These are phyloP conservation scores for Scaptomyza caliginosa DNA, from an alignment of 2,888 invertebrate genomes.

Conservation along the genomic window DNA sequence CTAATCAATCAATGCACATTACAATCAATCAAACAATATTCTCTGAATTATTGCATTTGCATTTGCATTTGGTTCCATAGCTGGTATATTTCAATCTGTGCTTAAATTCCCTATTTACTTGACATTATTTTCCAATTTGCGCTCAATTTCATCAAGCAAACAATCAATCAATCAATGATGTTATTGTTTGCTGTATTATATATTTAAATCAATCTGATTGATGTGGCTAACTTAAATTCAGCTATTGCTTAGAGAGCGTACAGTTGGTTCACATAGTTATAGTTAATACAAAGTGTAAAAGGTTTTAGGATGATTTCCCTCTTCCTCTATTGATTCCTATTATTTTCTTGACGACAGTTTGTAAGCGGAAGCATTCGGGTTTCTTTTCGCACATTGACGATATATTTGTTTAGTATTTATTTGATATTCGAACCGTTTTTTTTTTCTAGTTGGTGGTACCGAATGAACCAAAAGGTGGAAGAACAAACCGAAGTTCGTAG, in stretches of 20 bases:
- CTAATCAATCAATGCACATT: constrained; percentile 25
- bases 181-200: constrained; percentile 5
- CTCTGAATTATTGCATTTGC: not conserved
- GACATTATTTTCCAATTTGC: not conserved
- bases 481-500: constrained; percentile 56
- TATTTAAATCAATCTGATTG: constrained; percentile 9
- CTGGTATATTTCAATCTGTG: not conserved
- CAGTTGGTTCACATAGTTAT: not conserved
- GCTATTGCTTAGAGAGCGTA: not conserved
- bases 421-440: too few relatives aligned
- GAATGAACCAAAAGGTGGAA: constrained; percentile 74
- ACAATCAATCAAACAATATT: constrained; percentile 14
- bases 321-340: not conserved
- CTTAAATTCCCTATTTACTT: not conserved
- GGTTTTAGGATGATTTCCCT: constrained; percentile 15
- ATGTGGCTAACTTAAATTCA: not conserved
- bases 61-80: constrained; percentile 1
- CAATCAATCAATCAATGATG: not conserved
- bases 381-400: constrained; percentile 6
- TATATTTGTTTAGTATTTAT: too few relatives aligned
- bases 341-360: constrained; percentile 13
- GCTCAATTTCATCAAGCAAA: not conserved
- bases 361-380: constrained; percentile 55
- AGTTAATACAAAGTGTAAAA: not conserved
- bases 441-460: constrained; percentile 69